Evolutionary conservation across 2,797 vertebrate species (phyloP), one percentile per base, ranked within the genome.

Genomic region (Bradypus variegatus): DNA sequence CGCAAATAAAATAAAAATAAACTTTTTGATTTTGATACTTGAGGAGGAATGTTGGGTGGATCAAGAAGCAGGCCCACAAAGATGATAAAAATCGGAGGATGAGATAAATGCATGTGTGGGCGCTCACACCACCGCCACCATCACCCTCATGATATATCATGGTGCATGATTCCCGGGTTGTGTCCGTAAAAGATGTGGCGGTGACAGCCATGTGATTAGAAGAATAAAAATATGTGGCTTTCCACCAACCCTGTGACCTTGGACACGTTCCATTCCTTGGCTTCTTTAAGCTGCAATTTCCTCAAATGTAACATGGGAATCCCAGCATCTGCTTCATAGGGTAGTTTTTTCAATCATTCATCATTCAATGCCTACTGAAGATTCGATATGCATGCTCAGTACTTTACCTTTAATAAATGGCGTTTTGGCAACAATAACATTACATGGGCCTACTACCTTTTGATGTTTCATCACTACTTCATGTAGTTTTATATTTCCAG

Each of bases 401-500:
- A 45, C 8, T 45, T 45, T 45, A 45, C 25, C 86, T 86, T 79
- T 27, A 83, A 65, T 0, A 83, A 16, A 79, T 23, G 29, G 50
- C 10, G 23, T 70, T 76, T 62, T 53, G 29, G 72, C 48, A 89
- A 23, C 73, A 33, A 86, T 69, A n/a, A 78, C 90, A 69, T 36
- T 27, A 78, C 82, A 76, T 10, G 38, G 31, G 36, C 65, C 36
- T 53, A 69, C 80, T 65, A n/a, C 19, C 38, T 82, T 70, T 89
- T 45, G 19, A 10, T 75, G 55, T 64, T 48, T 41, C 72, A 55
- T 80, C 31, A 10, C 36, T 86, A 76, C 45, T 65, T 70, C 69
- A 91, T 3, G 6, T 83, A 73, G 73, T 67, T 72, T 90, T 90
- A 2, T 88, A 85, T 86, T 90, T 80, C 48, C 55, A 78, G 82